Conservation (phyloP, 2,888 invertebrate species). For the Andrena camellia region DNA sequence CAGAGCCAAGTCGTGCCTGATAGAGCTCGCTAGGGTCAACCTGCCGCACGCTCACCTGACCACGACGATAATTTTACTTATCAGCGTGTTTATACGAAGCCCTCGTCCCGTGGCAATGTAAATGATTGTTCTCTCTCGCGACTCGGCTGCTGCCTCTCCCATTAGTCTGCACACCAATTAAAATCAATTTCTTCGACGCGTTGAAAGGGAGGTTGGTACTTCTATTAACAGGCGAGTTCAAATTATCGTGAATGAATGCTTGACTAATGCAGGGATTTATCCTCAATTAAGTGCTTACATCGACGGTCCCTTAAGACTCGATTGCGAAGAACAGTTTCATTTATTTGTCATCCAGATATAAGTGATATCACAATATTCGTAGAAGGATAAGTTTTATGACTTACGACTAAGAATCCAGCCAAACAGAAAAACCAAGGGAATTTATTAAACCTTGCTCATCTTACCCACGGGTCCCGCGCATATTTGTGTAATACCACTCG, state of each 20-base stretch:
- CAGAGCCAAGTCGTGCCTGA: slow-evolving; percentile 67
- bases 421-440: neutral
- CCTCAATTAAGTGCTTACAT: neutral
- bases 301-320: too few relatives aligned
- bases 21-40: slow-evolving; percentile 59
- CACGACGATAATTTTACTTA: slow-evolving; percentile 66
- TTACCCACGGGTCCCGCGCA: slow-evolving; percentile 13
- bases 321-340: too few relatives aligned
- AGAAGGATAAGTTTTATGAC: too few relatives aligned
- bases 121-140: slow-evolving; percentile 25
- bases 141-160: neutral
- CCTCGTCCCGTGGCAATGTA: slow-evolving; percentile 17
- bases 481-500: slow-evolving; percentile 19
- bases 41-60: slow-evolving; percentile 56
- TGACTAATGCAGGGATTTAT: neutral
- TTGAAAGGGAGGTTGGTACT: slow-evolving; percentile 8
- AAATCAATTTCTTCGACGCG: slow-evolving; percentile 47
- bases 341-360: too few relatives aligned
- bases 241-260: neutral
- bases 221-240: neutral
- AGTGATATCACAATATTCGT: too few relatives aligned
- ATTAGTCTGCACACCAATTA: slow-evolving; percentile 35
- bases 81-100: slow-evolving; percentile 51
- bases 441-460: slow-evolving; percentile 18
- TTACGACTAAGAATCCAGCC: neutral